Evolutionary conservation across 2,888 invertebrate species (phyloP).

Genomic region (Bombylius discolor): DNA sequence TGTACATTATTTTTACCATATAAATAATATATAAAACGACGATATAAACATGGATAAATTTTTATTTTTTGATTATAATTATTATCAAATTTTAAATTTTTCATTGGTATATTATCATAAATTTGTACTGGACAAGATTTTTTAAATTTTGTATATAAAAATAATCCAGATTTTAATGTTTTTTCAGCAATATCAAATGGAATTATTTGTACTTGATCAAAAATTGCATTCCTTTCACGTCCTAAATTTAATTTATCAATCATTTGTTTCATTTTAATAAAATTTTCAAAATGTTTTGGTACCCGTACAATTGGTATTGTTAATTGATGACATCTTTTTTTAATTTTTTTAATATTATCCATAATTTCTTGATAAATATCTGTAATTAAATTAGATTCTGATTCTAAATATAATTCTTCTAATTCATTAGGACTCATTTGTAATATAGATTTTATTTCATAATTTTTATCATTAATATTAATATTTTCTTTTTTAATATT

Average conservation of each 20-base stretch:
- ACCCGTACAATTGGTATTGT: conserved; percentile 9
- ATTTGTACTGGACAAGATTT: conserved; percentile 52
- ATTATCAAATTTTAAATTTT: neutral
- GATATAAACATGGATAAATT: conserved; percentile 44
- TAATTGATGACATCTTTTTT: conserved; percentile 1
- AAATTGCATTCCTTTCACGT: conserved; percentile 20
- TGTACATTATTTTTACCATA: conserved; percentile 37
- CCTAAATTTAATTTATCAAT: conserved; percentile 7
- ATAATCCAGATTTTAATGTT: conserved; percentile 45
- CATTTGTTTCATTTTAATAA: neutral
- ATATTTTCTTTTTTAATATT: neutral
- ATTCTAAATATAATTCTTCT: too few species aligned
- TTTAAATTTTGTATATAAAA: conserved; percentile 48
- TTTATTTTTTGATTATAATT: conserved; percentile 16
- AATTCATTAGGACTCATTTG: too few species aligned
- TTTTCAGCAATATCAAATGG: conserved; percentile 43
- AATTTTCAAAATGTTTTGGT: conserved; percentile 2
- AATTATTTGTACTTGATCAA: conserved; percentile 45
- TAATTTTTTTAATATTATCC: conserved; percentile 2
- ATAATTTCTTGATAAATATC: neutral
- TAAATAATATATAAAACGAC: conserved; percentile 47
- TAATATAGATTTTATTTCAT: too few species aligned
- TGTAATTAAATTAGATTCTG: too few species aligned
- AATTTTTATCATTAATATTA: too few species aligned
- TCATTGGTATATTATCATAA: conserved; percentile 25